phyloP scores from a whole-genome alignment of 2,113 vertebrate species.

The Eolophus roseicapilla region DNA sequence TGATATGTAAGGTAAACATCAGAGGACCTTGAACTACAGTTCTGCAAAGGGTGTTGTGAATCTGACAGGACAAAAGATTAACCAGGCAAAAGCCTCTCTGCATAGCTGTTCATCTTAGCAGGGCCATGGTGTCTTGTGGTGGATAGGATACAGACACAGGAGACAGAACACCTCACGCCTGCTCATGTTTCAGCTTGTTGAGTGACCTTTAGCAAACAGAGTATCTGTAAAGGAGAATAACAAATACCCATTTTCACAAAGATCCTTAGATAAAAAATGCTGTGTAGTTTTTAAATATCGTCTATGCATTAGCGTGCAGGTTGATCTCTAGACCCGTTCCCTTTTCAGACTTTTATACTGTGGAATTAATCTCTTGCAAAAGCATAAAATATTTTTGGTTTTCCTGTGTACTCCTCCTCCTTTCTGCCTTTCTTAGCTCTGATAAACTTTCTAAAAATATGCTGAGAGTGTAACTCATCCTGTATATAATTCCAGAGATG shows the following conservation, averaged over 20 bases:
- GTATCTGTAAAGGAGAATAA: neutral
- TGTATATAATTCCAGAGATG: neutral
- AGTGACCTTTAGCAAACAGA: slow-evolving; percentile 44
- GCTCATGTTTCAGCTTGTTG: slow-evolving; percentile 39
- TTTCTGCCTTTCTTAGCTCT: slow-evolving; percentile 19
- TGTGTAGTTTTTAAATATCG: slow-evolving; percentile 11
- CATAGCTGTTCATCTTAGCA: neutral
- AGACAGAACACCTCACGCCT: neutral
- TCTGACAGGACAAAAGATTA: slow-evolving; percentile 54
- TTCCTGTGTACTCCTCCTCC: slow-evolving; percentile 17
- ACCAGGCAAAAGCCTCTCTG: slow-evolving; percentile 50
- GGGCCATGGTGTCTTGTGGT: neutral
- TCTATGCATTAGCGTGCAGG: neutral
- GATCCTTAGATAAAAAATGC: neutral
- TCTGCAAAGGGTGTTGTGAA: slow-evolving; percentile 38
- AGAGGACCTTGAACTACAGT: slow-evolving; percentile 55
- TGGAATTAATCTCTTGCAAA: slow-evolving; percentile 22
- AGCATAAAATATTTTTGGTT: slow-evolving; percentile 59
- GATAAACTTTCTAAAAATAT: slow-evolving; percentile 66
- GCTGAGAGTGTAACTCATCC: neutral
- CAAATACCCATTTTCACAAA: neutral
- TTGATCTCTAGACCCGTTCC: neutral
- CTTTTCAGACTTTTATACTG: neutral
- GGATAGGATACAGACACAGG: neutral
- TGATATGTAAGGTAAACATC: slow-evolving; percentile 57